Evolutionary conservation across 2,797 vertebrate species (phyloP).

Genomic region (Clarias pachynema): DNA sequence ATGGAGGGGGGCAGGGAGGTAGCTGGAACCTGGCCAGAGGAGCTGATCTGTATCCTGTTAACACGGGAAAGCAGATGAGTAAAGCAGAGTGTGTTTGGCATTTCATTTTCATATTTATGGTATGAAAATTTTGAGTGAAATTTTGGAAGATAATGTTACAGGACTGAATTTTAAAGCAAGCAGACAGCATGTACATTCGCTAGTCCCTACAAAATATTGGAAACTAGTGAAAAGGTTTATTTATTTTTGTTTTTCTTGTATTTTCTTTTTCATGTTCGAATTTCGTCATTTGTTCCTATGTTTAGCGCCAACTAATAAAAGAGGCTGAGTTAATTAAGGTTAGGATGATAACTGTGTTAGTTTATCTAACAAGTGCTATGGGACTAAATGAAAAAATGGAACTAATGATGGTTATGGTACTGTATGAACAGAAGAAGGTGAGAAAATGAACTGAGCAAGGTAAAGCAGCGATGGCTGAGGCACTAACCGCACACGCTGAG

Average conservation of each 20-base stretch:
- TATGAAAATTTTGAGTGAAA: constrained; percentile 46
- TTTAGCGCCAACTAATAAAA: not conserved
- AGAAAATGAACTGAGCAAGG: not conserved
- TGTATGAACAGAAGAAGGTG: not conserved
- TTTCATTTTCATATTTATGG: constrained; percentile 54
- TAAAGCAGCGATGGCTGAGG: not conserved
- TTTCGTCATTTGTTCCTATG: not conserved
- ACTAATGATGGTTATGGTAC: not conserved
- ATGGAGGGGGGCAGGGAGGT: not conserved
- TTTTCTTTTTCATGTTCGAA: not conserved
- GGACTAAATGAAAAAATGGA: not conserved
- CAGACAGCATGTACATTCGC: not conserved
- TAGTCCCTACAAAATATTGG: not conserved
- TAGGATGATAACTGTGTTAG: not conserved
- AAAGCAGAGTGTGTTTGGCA: constrained; percentile 6
- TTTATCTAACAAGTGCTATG: not conserved
- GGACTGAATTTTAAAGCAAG: constrained; percentile 39
- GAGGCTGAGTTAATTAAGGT: not conserved
- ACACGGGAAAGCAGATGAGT: constrained; percentile 40
- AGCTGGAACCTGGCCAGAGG: constrained; percentile 42
- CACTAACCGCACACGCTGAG: not conserved
- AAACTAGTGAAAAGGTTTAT: not conserved
- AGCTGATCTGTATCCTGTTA: constrained; percentile 54
- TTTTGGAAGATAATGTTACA: constrained; percentile 32
- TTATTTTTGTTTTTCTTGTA: not conserved